A percentile compares a stretch with the other conserved stretches of the same genome.
Conservation (phyloP, 2,113 vertebrate species). For the Trichomycterus rosablanca region DNA sequence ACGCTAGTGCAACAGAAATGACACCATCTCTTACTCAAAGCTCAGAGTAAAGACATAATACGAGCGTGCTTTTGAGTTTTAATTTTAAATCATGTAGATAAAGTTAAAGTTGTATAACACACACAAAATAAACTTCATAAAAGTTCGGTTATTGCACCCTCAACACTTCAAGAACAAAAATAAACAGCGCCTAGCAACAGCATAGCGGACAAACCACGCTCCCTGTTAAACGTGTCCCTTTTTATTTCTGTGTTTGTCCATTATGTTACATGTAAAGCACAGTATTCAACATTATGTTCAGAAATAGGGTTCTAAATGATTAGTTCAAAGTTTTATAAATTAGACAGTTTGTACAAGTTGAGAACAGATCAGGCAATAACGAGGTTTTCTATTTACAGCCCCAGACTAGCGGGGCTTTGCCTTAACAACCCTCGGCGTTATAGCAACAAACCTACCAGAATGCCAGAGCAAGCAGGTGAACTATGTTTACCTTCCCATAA, state of each 20-base stretch:
- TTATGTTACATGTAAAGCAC: slow-evolving; percentile 24
- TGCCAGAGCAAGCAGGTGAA: too few relatives aligned
- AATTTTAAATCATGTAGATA: too few relatives aligned
- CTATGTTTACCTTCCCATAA: too few relatives aligned
- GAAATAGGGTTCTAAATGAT: not conserved
- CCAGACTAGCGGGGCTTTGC: slow-evolving; percentile 13
- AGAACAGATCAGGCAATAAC: slow-evolving; percentile 34
- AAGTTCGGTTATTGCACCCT: slow-evolving; percentile 10
- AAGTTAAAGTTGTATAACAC: too few relatives aligned
- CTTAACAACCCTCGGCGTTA: slow-evolving; percentile 36
- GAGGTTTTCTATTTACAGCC: slow-evolving; percentile 12
- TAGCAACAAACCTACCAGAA: slow-evolving; percentile 30
- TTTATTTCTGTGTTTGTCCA: too few relatives aligned
- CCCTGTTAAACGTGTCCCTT: too few relatives aligned
- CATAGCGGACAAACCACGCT: too few relatives aligned
- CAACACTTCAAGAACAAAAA: slow-evolving; percentile 27
- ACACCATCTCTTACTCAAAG: too few relatives aligned
- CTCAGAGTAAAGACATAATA: too few relatives aligned
- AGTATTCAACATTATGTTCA: not conserved
- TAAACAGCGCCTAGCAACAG: slow-evolving; percentile 48
- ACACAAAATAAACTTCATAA: slow-evolving; percentile 9
- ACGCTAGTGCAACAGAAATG: too few relatives aligned
- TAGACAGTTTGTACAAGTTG: not conserved
- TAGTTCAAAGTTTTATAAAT: not conserved
- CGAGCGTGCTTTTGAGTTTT: too few relatives aligned